Evolutionary conservation across 2,888 invertebrate species (phyloP).

Genomic region (Erpobdella octoculata): DNA sequence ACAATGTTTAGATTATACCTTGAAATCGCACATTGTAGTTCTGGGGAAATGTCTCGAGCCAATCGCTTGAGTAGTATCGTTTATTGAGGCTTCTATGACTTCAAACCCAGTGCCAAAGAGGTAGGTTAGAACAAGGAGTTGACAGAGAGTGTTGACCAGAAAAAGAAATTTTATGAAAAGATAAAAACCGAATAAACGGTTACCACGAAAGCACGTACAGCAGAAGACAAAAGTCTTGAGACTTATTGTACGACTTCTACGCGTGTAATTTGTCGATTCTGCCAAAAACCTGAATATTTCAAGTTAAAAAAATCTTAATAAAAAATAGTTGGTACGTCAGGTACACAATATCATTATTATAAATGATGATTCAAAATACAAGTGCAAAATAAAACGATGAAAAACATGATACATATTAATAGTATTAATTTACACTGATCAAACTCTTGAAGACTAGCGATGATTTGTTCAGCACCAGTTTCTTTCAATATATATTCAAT

Average conservation of each 20-base stretch:
- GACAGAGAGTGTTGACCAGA: conserved; percentile 27
- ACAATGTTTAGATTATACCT: neutral
- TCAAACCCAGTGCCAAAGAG: conserved; percentile 26
- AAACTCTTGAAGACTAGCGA: no score
- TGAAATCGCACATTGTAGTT: conserved; percentile 30
- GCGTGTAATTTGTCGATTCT: neutral
- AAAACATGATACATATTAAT: neutral
- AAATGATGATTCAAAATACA: neutral
- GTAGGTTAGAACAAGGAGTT: conserved; percentile 23
- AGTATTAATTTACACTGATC: no score
- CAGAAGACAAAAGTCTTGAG: conserved; percentile 25
- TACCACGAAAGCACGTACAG: conserved; percentile 18
- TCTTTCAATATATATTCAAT: no score
- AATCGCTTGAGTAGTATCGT: neutral
- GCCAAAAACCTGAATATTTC: conserved; percentile 15
- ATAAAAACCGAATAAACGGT: conserved; percentile 24
- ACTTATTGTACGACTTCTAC: conserved; percentile 23
- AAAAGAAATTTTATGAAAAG: conserved; percentile 30
- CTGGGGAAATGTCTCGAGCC: conserved; percentile 24
- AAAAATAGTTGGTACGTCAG: no score
- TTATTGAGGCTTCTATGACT: conserved; percentile 11
- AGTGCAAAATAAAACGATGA: neutral
- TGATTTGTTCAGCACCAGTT: no score
- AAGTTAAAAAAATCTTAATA: neutral
- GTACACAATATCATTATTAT: neutral